Conservation (phyloP, 2,113 vertebrate genomes). For the Pseudorhombus dupliciocellatus region DNA sequence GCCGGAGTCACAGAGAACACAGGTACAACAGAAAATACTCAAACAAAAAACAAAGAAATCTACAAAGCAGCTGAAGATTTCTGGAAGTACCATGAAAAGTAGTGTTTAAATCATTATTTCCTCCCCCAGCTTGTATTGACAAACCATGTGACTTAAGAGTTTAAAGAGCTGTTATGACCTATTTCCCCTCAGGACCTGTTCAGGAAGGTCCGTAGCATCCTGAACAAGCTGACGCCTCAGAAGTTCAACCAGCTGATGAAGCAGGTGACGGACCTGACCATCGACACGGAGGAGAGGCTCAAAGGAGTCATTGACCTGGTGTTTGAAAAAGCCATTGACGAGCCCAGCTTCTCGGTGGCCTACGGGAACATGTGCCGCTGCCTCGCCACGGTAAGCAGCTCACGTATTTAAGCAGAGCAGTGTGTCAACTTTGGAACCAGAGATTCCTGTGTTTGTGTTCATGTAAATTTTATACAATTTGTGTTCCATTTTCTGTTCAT, state of each 20-base stretch:
- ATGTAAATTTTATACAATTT: too few species aligned
- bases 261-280: conserved; percentile 95
- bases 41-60: not conserved
- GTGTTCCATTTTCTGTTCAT: not conserved
- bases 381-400: conserved; percentile 88
- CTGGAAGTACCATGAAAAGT: too few species aligned
- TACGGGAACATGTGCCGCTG: conserved; percentile 99
- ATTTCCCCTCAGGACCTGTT: conserved; percentile 87
- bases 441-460: too few species aligned
- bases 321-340: conserved; percentile 97
- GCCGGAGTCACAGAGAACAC: conserved; percentile 85
- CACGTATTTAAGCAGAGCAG: not conserved
- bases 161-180: not conserved
- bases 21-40: conserved; percentile 75
- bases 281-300: conserved; percentile 95
- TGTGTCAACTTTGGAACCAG: too few species aligned
- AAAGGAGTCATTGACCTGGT: conserved; percentile 98
- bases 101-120: not conserved
- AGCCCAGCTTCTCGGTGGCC: conserved; percentile 96
- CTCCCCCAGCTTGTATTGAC: not conserved
- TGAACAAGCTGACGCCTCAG: conserved; percentile 98
- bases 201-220: conserved; percentile 95
- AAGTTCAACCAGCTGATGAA: conserved; percentile 99
- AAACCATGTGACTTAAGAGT: not conserved
- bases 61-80: too few species aligned